Conservation (phyloP, 2,888 invertebrate species). For the Galeruca laticollis region DNA sequence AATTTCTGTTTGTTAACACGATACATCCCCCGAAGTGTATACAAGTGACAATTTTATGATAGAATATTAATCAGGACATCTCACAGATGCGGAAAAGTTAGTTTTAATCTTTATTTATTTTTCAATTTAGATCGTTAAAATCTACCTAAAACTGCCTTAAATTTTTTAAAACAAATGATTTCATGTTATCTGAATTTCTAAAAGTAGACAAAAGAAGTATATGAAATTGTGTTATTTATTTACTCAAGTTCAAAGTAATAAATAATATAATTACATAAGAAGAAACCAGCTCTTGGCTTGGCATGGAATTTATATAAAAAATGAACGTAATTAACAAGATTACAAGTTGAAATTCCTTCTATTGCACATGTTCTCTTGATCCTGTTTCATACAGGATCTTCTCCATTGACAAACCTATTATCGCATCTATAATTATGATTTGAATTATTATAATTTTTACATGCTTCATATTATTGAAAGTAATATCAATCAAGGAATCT, state of each 20-base stretch:
- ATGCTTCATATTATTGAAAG: background rate
- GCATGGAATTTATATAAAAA: background rate
- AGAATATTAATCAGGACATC: no score
- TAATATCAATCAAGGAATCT: background rate
- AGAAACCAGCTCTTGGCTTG: background rate
- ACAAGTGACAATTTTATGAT: no score
- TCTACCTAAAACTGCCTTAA: no score
- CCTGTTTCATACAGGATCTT: conserved; percentile 1
- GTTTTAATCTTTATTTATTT: no score
- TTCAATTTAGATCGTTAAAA: no score
- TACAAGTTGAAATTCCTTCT: background rate
- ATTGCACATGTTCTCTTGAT: background rate
- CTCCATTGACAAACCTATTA: background rate
- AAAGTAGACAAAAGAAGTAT: no score
- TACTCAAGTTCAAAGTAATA: background rate
- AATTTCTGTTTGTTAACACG: no score
- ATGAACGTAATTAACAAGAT: background rate
- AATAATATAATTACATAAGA: background rate
- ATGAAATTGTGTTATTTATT: background rate
- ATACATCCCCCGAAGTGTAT: no score
- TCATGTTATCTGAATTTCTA: no score
- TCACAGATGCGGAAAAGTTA: no score
- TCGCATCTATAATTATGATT: background rate
- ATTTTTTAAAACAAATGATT: no score
- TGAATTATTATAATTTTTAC: conserved; percentile 2